Conservation (phyloP, 2,888 invertebrate genomes). For the Lycophotia porphyrea region DNA sequence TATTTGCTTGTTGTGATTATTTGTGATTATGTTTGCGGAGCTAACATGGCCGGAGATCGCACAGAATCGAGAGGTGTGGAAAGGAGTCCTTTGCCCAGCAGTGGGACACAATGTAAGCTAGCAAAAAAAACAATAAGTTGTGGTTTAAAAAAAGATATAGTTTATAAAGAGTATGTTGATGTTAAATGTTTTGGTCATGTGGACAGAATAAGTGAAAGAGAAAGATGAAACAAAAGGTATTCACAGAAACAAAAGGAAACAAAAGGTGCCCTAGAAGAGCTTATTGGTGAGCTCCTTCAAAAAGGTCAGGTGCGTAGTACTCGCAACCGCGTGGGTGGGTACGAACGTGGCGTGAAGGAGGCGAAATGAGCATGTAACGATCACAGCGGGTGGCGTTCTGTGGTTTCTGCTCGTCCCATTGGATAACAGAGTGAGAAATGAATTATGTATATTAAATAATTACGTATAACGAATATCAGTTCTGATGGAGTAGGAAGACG, state of each 20-base stretch:
- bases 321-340: neutral
- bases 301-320: neutral
- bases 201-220: neutral
- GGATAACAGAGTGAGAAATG: neutral
- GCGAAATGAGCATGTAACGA: too few species aligned
- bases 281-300: neutral
- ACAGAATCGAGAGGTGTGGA: too few species aligned
- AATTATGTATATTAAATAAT: neutral
- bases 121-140: too few species aligned
- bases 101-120: too few species aligned
- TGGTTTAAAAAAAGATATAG: too few species aligned
- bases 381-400: too few species aligned
- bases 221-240: neutral
- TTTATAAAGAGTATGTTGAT: neutral
- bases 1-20: too few species aligned
- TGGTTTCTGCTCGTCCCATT: neutral
- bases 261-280: neutral
- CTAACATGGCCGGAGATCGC: too few species aligned
- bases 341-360: neutral
- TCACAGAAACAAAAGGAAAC: neutral
- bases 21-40: too few species aligned
- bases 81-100: too few species aligned
- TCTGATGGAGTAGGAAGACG: neutral
- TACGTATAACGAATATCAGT: neutral
- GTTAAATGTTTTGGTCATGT: neutral